Evolutionary conservation across 2,888 invertebrate genomes (phyloP).

Genomic region (Scotopteryx bipunctaria): DNA sequence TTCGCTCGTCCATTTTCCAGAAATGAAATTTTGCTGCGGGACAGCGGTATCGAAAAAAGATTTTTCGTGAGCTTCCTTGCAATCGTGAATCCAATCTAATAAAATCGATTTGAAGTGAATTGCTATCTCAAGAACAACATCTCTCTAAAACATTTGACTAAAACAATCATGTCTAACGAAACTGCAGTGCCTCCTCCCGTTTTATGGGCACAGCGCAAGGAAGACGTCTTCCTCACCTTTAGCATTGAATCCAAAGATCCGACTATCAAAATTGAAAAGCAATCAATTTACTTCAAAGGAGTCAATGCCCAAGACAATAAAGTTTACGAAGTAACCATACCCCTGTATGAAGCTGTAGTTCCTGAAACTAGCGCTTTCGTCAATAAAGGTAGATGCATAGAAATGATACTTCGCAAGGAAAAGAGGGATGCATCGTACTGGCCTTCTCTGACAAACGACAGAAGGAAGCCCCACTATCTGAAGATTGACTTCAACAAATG

Average conservation of each 20-base stretch:
- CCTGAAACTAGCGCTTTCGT: conserved; percentile 89
- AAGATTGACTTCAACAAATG: conserved; percentile 99
- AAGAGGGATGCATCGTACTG: conserved; percentile 90
- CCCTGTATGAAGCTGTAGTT: conserved; percentile 91
- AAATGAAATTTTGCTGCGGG: conserved; percentile 34
- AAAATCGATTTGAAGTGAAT: conserved; percentile 17
- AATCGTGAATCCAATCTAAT: conserved; percentile 26
- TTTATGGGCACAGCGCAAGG: conserved; percentile 96
- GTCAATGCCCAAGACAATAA: conserved; percentile 92
- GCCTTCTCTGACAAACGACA: conserved; percentile 93
- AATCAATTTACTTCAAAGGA: conserved; percentile 92
- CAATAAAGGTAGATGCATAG: conserved; percentile 89
- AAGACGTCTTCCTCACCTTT: conserved; percentile 93
- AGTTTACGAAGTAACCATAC: conserved; percentile 93
- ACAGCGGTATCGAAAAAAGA: conserved; percentile 22
- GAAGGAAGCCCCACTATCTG: conserved; percentile 96
- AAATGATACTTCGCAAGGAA: conserved; percentile 89
- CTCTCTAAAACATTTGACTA: conserved; percentile 7
- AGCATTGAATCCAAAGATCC: conserved; percentile 95
- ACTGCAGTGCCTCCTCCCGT: conserved; percentile 89
- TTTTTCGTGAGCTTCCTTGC: conserved; percentile 24
- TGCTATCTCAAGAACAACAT: conserved; percentile 1
- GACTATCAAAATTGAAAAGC: conserved; percentile 89
- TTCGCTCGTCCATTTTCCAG: conserved; percentile 23
- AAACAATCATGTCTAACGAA: conserved; percentile 75